A percentile compares a stretch with the other conserved stretches of the same genome.
These are phyloP conservation scores for Threskiornis aethiopicus DNA, from an alignment of 2,797 vertebrate genomes.

Conservation along the genomic window DNA sequence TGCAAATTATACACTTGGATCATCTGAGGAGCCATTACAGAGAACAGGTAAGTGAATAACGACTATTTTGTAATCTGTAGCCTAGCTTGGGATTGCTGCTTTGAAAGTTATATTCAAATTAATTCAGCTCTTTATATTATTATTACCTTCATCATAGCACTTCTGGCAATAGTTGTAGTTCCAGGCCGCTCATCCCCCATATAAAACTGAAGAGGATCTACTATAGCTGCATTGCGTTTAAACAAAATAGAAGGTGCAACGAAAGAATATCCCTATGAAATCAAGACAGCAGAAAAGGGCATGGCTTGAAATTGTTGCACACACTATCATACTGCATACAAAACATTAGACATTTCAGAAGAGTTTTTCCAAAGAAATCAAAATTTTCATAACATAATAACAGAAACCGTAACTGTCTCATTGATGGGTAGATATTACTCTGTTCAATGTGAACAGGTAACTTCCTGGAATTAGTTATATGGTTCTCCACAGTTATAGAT, in stretches of 20 bases:
- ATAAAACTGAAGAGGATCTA: slow-evolving; percentile 89
- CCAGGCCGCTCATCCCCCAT: slow-evolving; percentile 88
- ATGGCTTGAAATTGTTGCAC: neutral
- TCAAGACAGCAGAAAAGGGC: slow-evolving; percentile 6
- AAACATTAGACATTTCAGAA: neutral
- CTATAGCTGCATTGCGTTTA: slow-evolving; percentile 95
- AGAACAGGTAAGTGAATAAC: neutral
- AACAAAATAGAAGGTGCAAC: slow-evolving; percentile 98
- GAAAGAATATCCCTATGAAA: slow-evolving; percentile 93
- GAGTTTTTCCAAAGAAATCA: neutral
- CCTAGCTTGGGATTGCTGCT: neutral
- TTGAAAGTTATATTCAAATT: neutral
- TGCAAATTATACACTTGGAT: neutral
- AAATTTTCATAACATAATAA: neutral
- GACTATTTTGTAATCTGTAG: neutral
- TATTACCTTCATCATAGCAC: slow-evolving; percentile 97
- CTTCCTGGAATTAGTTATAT: slow-evolving; percentile 23
- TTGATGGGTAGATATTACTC: neutral
- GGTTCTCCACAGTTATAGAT: slow-evolving; percentile 18
- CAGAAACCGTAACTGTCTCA: neutral
- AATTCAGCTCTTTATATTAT: neutral
- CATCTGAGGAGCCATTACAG: neutral
- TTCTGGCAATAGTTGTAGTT: slow-evolving; percentile 89
- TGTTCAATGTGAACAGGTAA: neutral
- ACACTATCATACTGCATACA: neutral